Conservation (phyloP, 2,888 invertebrate species). For the Schizaphis graminum region DNA sequence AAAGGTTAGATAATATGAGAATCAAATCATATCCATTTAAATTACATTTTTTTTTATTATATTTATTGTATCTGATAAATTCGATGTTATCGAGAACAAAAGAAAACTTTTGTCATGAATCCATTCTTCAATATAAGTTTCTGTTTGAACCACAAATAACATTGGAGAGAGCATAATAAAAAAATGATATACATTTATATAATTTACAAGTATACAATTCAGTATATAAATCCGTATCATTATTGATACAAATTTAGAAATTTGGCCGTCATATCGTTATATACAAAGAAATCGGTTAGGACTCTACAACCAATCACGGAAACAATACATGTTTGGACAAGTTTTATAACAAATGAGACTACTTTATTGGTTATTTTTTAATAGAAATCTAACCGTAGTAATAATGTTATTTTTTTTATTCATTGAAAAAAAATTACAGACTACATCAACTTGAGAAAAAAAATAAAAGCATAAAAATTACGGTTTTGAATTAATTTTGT, state of each 20-base stretch:
- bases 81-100: background rate
- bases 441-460: background rate
- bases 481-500: background rate
- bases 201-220: background rate
- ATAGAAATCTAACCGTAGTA: background rate
- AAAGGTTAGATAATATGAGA: background rate
- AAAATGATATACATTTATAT: background rate
- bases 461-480: background rate
- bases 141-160: slow-evolving; percentile 3
- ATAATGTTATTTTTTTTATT: background rate
- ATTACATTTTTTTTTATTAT: background rate
- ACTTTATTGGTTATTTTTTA: background rate
- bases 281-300: background rate
- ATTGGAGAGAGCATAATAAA: background rate
- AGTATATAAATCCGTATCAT: background rate
- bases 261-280: background rate
- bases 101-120: slow-evolving; percentile 10
- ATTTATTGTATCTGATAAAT: background rate
- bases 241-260: background rate
- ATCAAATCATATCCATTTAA: background rate
- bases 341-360: background rate
- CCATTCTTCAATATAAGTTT: background rate
- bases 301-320: background rate
- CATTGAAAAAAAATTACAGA: background rate
- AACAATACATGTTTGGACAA: background rate